phyloP scores from a whole-genome alignment of 2,888 invertebrate genomes.

The Mythimna vitellina region DNA sequence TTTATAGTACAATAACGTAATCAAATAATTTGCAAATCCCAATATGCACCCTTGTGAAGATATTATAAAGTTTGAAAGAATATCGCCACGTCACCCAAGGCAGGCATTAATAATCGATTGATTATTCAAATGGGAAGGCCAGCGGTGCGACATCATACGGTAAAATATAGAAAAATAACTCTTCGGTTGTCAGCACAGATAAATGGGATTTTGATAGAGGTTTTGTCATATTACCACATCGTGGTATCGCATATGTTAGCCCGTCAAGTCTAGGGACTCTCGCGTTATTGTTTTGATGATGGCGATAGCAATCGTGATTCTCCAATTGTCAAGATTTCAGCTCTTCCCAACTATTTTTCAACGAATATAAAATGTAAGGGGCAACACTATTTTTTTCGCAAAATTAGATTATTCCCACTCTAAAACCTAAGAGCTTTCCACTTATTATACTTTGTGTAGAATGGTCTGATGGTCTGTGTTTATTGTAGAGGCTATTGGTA shows the following conservation, averaged over 20 bases:
- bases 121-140: slow-evolving; percentile 81
- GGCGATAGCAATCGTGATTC: not conserved
- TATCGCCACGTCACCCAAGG: slow-evolving; percentile 79
- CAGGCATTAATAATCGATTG: slow-evolving; percentile 86
- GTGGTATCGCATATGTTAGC: slow-evolving; percentile 12
- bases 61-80: slow-evolving; percentile 79
- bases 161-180: slow-evolving; percentile 70
- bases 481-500: not conserved
- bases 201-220: slow-evolving; percentile 74
- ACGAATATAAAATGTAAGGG: not conserved
- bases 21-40: slow-evolving; percentile 76
- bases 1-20: slow-evolving; percentile 81
- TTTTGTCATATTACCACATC: slow-evolving; percentile 63
- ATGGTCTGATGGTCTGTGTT: not conserved
- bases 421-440: not conserved
- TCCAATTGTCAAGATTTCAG: not conserved
- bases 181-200: slow-evolving; percentile 62
- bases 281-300: slow-evolving; percentile 20
- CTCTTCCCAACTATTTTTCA: not conserved
- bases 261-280: slow-evolving; percentile 39
- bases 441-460: not conserved
- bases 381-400: not conserved
- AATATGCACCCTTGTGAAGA: slow-evolving; percentile 68
- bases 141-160: slow-evolving; percentile 62
- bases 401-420: too few relatives aligned